These are phyloP conservation scores for Platichthys stellatus DNA, from an alignment of 2,113 vertebrate genomes.

Conservation along the genomic window DNA sequence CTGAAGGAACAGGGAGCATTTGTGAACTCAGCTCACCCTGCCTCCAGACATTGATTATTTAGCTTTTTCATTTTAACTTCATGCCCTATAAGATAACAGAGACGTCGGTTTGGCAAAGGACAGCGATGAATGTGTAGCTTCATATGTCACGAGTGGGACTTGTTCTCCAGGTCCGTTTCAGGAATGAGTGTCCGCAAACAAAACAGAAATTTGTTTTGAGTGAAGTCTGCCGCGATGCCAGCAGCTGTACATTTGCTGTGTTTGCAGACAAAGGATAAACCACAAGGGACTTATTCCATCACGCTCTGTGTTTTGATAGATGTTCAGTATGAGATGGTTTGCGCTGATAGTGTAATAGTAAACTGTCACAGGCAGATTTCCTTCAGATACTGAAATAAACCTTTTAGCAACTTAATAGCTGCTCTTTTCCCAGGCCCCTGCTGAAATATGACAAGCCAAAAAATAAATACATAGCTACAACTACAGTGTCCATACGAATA, in stretches of 20 bases:
- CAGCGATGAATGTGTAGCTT: neutral
- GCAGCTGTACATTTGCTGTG: constrained; percentile 20
- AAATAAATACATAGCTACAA: too few species aligned
- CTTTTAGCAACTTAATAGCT: neutral
- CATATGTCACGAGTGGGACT: constrained; percentile 12
- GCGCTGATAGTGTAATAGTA: neutral
- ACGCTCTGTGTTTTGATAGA: too few species aligned
- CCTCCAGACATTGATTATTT: constrained; percentile 4
- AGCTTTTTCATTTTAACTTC: constrained; percentile 15
- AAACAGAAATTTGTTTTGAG: constrained; percentile 19
- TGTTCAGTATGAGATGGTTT: neutral
- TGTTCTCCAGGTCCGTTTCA: neutral
- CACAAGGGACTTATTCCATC: neutral
- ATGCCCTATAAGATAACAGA: neutral
- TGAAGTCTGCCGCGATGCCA: constrained; percentile 7
- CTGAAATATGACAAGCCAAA: neutral
- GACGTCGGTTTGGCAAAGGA: neutral
- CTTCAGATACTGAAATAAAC: neutral
- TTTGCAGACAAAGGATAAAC: constrained; percentile 15
- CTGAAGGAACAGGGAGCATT: constrained; percentile 15
- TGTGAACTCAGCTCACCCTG: constrained; percentile 19
- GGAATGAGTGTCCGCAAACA: constrained; percentile 1
- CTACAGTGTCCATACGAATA: too few species aligned
- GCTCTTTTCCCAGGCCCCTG: neutral
- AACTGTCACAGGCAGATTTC: neutral